Evolutionary conservation across 92 coral and sea anemone genomes (phyloP).

Genomic region (Zoanthus gigantus): DNA sequence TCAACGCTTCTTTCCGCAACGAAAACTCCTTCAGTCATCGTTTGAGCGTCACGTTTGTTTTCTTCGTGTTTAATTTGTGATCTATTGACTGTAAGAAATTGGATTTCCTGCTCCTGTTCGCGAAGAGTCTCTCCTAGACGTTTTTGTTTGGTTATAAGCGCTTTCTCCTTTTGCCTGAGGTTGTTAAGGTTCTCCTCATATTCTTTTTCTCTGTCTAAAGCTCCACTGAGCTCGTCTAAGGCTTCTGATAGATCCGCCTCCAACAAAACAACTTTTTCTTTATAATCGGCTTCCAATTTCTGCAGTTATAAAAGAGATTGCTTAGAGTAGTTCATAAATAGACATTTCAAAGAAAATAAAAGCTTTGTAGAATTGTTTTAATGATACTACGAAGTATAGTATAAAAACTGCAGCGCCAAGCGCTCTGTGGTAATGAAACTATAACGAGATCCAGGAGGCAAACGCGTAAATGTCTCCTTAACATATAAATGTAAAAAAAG

Average conservation of each 20-base stretch:
- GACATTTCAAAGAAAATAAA: no score
- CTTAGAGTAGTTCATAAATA: no score
- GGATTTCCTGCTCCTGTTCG: conserved; percentile 94
- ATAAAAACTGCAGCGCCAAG: no score
- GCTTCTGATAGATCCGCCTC: conserved; percentile 96
- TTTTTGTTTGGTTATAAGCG: conserved; percentile 81
- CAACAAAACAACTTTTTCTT: conserved; percentile 75
- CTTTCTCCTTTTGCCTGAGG: conserved; percentile 83
- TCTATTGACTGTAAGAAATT: conserved; percentile 69
- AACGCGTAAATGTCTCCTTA: no score
- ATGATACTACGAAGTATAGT: no score
- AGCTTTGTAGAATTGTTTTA: no score
- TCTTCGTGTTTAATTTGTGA: conserved; percentile 48
- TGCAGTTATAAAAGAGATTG: conserved; percentile 32
- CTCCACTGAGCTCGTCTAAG: conserved; percentile 93
- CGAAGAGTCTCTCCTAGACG: conserved; percentile 88
- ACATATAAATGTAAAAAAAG: no score
- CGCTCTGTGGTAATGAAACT: no score
- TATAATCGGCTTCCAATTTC: conserved; percentile 85
- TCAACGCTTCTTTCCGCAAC: conserved; percentile 81
- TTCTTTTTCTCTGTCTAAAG: conserved; percentile 93
- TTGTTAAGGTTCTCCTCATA: conserved; percentile 75
- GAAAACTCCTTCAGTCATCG: conserved; percentile 75
- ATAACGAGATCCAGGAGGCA: no score
- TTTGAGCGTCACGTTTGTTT: conserved; percentile 62